Evolutionary conservation across 2,113 vertebrate species (phyloP).

Genomic region (Alectura lathami): DNA sequence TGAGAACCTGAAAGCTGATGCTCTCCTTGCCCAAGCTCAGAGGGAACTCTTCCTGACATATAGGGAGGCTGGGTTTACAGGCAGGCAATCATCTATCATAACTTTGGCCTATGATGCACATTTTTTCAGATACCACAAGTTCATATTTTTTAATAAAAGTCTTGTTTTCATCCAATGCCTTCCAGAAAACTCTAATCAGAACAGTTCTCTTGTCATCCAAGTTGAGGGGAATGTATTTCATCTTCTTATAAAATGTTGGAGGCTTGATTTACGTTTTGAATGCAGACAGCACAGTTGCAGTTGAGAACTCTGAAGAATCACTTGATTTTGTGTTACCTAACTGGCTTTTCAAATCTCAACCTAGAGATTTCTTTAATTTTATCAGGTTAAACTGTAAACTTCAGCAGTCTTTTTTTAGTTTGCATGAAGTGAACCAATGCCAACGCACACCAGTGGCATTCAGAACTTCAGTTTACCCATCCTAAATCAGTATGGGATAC

Average conservation of each 20-base stretch:
- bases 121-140: constrained; percentile 51
- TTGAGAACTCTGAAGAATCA: not conserved
- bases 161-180: not conserved
- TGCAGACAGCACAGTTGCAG: not conserved
- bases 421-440: not conserved
- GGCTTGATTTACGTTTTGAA: not conserved
- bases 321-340: not conserved
- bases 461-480: not conserved
- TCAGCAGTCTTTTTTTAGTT: not conserved
- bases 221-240: not conserved
- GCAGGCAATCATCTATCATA: not conserved
- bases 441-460: rapidly evolving
- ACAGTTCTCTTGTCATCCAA: not conserved
- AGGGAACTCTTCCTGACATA: constrained; percentile 1
- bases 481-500: not conserved
- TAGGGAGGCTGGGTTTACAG: not conserved
- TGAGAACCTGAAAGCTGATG: constrained; percentile 1
- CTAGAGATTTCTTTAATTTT: not conserved
- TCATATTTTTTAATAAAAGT: constrained; percentile 33
- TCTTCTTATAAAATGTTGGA: not conserved
- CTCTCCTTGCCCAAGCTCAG: not conserved
- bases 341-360: not conserved
- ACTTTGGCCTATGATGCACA: not conserved
- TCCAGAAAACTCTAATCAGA: constrained; percentile 26
- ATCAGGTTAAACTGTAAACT: not conserved